A percentile compares a stretch with the other conserved stretches of the same genome.
Conservation (phyloP, 2,888 invertebrate species). For the Seira musarum region DNA sequence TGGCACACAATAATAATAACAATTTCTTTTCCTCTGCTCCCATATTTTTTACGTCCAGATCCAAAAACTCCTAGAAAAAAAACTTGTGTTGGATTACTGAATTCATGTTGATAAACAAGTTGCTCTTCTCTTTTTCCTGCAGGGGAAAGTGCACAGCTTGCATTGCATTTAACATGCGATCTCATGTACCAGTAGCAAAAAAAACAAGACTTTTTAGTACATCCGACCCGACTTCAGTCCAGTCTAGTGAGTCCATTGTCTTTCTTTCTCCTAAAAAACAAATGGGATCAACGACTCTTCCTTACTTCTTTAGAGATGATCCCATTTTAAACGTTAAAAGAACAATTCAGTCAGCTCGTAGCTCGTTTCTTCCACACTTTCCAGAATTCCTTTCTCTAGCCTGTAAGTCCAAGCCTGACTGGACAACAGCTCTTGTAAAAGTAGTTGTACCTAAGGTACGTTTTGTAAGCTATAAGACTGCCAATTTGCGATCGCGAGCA, state of each 20-base stretch:
- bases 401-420: neutral
- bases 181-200: too few relatives aligned
- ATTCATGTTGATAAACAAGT: neutral
- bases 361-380: neutral
- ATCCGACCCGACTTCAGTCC: neutral
- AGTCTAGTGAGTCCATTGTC: neutral
- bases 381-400: neutral
- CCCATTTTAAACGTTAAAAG: neutral
- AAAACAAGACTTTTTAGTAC: neutral
- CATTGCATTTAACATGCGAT: too few relatives aligned
- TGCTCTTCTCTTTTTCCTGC: too few relatives aligned
- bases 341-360: too few relatives aligned
- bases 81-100: neutral
- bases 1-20: neutral
- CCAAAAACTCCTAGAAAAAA: neutral
- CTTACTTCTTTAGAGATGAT: neutral
- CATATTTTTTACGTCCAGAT: neutral
- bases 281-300: slow-evolving; percentile 22
- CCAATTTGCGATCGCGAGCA: neutral
- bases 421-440: neutral
- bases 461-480: neutral
- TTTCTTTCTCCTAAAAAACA: neutral
- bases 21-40: neutral
- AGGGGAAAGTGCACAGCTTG: neutral
- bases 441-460: neutral